Base-by-base conservation (phyloP, 2,797 vertebrate species). In the Gorsachius magnificus region DNA sequence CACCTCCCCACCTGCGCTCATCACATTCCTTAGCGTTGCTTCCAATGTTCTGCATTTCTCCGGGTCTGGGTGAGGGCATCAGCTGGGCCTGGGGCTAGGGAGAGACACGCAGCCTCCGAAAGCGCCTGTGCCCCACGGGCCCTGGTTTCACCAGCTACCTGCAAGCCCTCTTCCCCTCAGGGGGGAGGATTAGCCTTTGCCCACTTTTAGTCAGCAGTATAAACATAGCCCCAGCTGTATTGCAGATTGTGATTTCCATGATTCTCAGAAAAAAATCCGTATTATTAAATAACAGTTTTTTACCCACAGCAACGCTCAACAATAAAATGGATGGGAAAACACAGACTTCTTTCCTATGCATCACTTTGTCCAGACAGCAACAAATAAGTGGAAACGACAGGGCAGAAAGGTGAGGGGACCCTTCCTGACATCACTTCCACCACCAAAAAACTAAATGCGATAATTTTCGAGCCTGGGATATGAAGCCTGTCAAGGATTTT, bases 91-190 rank as follows among this genome's bases (percentile, higher is more conserved):
- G 36, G 45, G 51, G 35, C 15, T 31, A 5, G 0, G 2, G 17
- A 43, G n/a, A 77, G 31, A 38, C 31, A 25, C 2, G 21, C 12
- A 76, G 43, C 17, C 20, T 54, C 24, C 0, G 1, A 68, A 75
- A 74, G 19, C 2, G 3, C 41, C 21, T 4, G 5, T 1, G 2
- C 26, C 51, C 54, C 0, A 0, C 11, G 10, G 12, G 31, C 5
- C n/a, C 46, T 65, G 36, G 46, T 46, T 88, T 66, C 64, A 45
- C 43, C n/a, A 60, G 25, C 51, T 31, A 58, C 35, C 38, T 38
- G 35, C 69, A 48, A 65, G 54, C 36, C 20, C 29, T 45, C 45
- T 69, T 46, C 1, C 2, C 41, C 46, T 45, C 4, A 4, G n/a
- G 22, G 9, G 28, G 12, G 5, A 60, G 36, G 43, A 58, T 78